A percentile compares a stretch with the other conserved stretches of the same genome.
These are phyloP conservation scores for Aphaenogaster ashmeadi DNA, from an alignment of 1,140 invertebrate species.

Conservation along the genomic window DNA sequence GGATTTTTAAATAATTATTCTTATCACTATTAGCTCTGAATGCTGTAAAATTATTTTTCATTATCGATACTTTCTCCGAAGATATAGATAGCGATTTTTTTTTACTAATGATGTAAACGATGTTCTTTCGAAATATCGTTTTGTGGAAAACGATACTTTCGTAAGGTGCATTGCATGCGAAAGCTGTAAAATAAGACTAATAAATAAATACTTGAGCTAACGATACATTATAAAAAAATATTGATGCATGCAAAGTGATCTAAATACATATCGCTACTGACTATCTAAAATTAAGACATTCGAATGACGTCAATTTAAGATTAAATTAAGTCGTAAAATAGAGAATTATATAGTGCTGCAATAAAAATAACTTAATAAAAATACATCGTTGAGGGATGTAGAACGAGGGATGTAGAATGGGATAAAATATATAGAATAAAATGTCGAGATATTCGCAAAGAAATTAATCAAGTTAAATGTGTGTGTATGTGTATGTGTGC, in stretches of 20 bases:
- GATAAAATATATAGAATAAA: not conserved
- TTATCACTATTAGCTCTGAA: not conserved
- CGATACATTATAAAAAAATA: conserved; percentile 14
- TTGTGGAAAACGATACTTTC: conserved; percentile 4
- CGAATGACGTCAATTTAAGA: not conserved
- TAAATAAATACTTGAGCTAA: conserved; percentile 3
- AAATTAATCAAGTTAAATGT: conserved; percentile 74
- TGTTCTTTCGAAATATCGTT: not conserved
- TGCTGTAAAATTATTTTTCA: not conserved
- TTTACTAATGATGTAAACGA: not conserved
- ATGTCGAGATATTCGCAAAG: not conserved
- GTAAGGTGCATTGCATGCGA: conserved; percentile 29
- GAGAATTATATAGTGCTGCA: conserved; percentile 22
- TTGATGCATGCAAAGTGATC: conserved; percentile 46
- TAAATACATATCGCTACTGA: conserved; percentile 32
- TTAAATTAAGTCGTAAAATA: conserved; percentile 25
- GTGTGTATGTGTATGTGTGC: conserved; percentile 7
- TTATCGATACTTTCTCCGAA: conserved; percentile 11
- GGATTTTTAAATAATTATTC: not conserved
- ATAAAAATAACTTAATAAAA: conserved; percentile 55
- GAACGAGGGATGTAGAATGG: not conserved
- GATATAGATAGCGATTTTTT: not conserved
- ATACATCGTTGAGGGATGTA: not conserved
- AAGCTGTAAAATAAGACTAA: not conserved
- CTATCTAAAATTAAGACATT: conserved; percentile 44